Percentiles rank a stretch among this genome's conserved stretches.
Conservation (phyloP, 1,140 invertebrate genomes). For the Myzus persicae region DNA sequence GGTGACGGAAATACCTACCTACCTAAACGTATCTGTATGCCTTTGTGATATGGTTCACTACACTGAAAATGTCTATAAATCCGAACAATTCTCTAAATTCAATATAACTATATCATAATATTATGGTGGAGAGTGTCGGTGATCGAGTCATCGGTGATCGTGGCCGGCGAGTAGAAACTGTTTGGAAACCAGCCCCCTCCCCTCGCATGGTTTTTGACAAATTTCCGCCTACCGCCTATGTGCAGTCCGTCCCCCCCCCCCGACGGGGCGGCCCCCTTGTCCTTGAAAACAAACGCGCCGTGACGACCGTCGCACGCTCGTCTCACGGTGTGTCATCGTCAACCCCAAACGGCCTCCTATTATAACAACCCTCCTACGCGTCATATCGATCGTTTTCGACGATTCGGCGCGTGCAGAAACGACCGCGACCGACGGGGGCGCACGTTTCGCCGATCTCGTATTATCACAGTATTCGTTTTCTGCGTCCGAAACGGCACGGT, state of each 20-base stretch:
- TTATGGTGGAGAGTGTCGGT: too few species aligned
- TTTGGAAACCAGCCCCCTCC: neutral
- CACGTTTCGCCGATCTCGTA: neutral
- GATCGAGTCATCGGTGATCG: neutral
- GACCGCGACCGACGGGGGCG: neutral
- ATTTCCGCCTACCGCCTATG: neutral
- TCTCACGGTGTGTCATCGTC: conserved; percentile 23
- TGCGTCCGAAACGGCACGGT: neutral
- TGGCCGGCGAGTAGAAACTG: too few species aligned
- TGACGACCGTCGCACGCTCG: neutral
- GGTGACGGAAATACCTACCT: neutral
- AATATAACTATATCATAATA: too few species aligned
- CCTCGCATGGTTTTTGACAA: neutral
- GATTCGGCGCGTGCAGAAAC: conserved; percentile 34
- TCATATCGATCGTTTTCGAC: conserved; percentile 27
- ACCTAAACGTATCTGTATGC: neutral
- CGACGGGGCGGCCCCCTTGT: neutral
- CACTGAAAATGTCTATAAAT: neutral
- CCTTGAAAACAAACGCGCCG: conserved; percentile 1
- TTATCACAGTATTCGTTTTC: conserved; percentile 6
- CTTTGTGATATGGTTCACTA: neutral
- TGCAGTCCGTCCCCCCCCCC: neutral
- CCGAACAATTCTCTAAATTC: neutral
- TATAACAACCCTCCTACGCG: neutral
- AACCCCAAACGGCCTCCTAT: neutral